Evolutionary conservation across 1,140 invertebrate species (phyloP).

Genomic region (Atopsyche davidsoni): DNA sequence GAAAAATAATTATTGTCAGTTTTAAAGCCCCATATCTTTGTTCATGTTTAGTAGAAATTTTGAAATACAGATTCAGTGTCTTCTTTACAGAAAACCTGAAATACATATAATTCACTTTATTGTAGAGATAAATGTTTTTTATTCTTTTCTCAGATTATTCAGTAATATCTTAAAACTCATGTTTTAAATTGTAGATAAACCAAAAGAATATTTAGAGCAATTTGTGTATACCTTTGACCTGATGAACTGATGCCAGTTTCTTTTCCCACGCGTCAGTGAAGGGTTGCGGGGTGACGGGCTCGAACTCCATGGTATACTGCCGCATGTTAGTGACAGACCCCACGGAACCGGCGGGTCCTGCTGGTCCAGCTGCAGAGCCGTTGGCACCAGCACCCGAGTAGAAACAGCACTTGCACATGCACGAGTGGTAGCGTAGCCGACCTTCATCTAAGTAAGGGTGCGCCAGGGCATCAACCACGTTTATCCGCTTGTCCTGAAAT

Average conservation of each 20-base stretch:
- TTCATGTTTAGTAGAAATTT: no score
- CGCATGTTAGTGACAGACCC: slow-evolving; percentile 49
- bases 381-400: slow-evolving; percentile 52
- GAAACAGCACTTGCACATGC: slow-evolving; percentile 98
- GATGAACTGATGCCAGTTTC: slow-evolving; percentile 84
- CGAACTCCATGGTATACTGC: slow-evolving; percentile 89
- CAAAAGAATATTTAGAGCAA: no score
- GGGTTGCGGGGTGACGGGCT: slow-evolving; percentile 79
- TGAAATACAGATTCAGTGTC: no score
- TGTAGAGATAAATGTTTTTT: no score
- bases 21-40: no score
- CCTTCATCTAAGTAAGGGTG: slow-evolving; percentile 98
- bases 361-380: slow-evolving; percentile 23
- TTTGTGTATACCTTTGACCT: slow-evolving; percentile 78
- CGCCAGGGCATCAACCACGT: slow-evolving; percentile 86
- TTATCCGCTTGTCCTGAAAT: slow-evolving; percentile 84
- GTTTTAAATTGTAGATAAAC: no score
- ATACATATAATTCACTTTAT: no score
- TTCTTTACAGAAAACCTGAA: no score
- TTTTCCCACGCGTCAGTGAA: slow-evolving; percentile 95
- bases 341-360: slow-evolving; percentile 4
- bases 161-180: no score
- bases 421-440: slow-evolving; percentile 95
- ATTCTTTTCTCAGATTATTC: no score
- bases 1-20: no score